Conservation (phyloP, 2,113 vertebrate species). For the Arothron firmamentum region DNA sequence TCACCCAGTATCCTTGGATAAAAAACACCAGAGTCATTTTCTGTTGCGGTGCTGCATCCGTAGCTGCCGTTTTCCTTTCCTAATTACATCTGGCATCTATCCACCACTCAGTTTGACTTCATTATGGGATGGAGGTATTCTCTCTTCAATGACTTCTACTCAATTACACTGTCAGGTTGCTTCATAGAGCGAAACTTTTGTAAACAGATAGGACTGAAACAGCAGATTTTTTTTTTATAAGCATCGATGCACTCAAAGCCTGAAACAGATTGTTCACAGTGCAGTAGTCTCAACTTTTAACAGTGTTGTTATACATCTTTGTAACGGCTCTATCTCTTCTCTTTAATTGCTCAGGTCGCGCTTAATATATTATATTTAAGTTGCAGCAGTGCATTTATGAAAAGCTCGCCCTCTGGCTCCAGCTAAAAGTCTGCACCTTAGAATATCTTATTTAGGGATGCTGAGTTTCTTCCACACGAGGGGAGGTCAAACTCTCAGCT, state of each 20-base stretch:
- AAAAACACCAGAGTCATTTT: conserved; percentile 61
- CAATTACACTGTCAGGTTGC: conserved; percentile 61
- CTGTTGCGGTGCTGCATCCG: conserved; percentile 56
- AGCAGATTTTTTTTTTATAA: conserved; percentile 33
- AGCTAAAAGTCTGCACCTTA: conserved; percentile 9
- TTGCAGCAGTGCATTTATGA: conserved; percentile 3
- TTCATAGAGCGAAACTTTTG: conserved; percentile 61
- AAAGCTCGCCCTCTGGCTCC: conserved; percentile 1
- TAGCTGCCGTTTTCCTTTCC: conserved; percentile 56
- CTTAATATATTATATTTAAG: conserved; percentile 26
- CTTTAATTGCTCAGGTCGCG: conserved; percentile 36
- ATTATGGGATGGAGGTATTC: conserved; percentile 70
- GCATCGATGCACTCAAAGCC: conserved; percentile 44
- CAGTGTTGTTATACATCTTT: conserved; percentile 35
- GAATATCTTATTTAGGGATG: conserved; percentile 8
- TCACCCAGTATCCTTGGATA: conserved; percentile 45
- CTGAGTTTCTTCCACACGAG: conserved; percentile 14
- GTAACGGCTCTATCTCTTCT: conserved; percentile 29
- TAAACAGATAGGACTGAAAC: conserved; percentile 56
- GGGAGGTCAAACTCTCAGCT: conserved; percentile 16
- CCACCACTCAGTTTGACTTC: conserved; percentile 68
- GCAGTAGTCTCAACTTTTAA: conserved; percentile 19
- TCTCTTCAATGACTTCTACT: conserved; percentile 67
- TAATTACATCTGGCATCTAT: conserved; percentile 71
- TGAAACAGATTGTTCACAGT: conserved; percentile 37